Conservation (phyloP, 2,888 invertebrate genomes). For the Spodoptera picta region DNA sequence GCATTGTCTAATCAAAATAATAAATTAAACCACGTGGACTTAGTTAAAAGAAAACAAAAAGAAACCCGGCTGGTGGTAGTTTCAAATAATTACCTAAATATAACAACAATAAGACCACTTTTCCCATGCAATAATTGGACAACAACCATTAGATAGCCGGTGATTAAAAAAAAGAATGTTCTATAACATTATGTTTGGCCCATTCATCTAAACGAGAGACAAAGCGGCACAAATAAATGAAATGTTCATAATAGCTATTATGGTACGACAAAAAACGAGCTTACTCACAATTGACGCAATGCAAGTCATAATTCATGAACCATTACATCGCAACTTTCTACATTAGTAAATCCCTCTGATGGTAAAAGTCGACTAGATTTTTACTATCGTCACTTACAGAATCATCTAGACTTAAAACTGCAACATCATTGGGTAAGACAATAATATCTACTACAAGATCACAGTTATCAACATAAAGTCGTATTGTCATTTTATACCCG, state of each 20-base stretch:
- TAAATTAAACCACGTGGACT: neutral
- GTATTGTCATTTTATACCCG: constrained; percentile 4
- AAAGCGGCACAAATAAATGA: constrained; percentile 18
- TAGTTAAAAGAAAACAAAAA: neutral
- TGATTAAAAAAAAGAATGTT: constrained; percentile 22
- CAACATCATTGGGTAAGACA: constrained; percentile 22
- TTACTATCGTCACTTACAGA: constrained; percentile 16
- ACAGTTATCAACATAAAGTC: constrained; percentile 10
- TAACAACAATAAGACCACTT: neutral
- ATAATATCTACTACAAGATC: constrained; percentile 18
- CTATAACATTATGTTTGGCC: constrained; percentile 21
- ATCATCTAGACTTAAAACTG: constrained; percentile 22
- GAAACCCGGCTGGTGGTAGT: neutral
- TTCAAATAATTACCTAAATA: neutral
- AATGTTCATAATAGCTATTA: constrained; percentile 28
- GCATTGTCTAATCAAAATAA: no score
- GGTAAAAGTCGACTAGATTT: constrained; percentile 45
- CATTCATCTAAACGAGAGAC: constrained; percentile 26
- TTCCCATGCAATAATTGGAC: neutral
- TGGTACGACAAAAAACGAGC: constrained; percentile 23
- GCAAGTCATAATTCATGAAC: constrained; percentile 51
- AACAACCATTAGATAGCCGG: constrained; percentile 3
- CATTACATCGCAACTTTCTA: constrained; percentile 48
- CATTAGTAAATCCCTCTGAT: constrained; percentile 7
- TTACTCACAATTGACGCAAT: constrained; percentile 44